These are phyloP conservation scores for Harpagifer antarcticus DNA, from an alignment of 2,797 vertebrate genomes.

Conservation along the genomic window DNA sequence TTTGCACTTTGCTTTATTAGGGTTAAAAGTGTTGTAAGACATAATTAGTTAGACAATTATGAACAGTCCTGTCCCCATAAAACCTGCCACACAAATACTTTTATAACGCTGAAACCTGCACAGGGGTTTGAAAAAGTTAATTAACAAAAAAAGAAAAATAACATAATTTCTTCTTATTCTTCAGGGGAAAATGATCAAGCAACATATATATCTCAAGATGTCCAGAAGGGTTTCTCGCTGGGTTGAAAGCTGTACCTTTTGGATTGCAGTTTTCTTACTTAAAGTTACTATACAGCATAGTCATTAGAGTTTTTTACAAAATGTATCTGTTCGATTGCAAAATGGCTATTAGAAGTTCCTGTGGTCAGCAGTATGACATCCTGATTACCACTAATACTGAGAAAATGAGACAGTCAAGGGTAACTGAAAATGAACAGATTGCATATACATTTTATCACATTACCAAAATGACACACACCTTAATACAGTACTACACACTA, in stretches of 20 bases:
- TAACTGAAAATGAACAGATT: conserved; percentile 1
- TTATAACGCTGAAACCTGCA: neutral
- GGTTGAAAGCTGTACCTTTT: too few relatives aligned
- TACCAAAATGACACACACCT: neutral
- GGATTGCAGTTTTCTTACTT: neutral
- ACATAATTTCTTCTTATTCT: neutral
- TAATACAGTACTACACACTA: neutral
- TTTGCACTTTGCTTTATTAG: neutral
- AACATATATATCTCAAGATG: neutral
- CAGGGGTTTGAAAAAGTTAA: neutral
- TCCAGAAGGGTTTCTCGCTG: neutral
- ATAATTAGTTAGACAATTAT: neutral
- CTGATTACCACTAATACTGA: neutral
- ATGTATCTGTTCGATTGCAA: neutral
- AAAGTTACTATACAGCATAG: neutral
- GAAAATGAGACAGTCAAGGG: neutral
- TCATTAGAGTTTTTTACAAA: neutral
- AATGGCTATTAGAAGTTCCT: neutral
- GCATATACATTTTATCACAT: neutral
- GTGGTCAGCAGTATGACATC: neutral
- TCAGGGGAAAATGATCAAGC: neutral
- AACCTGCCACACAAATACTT: neutral
- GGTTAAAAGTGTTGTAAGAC: neutral
- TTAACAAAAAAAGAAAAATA: neutral
- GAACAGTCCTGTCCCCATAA: neutral